A percentile compares a stretch with the other conserved stretches of the same genome.
These are phyloP conservation scores for Elgaria multicarinata DNA, from an alignment of 2,113 vertebrate genomes.

Conservation along the genomic window DNA sequence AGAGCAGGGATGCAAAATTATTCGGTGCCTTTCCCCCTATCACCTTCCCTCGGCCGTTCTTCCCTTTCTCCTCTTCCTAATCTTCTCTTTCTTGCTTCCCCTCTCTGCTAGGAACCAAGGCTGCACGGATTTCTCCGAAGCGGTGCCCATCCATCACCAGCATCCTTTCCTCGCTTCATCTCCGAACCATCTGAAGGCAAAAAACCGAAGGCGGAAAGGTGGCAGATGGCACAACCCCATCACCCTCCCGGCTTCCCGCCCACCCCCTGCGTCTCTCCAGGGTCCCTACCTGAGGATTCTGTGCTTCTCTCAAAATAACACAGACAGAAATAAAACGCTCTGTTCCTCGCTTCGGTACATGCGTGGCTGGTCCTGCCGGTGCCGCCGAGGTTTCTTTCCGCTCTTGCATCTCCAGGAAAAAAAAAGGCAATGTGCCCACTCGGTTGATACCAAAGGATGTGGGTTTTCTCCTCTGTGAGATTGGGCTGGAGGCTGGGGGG, in stretches of 20 bases:
- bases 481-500: no score
- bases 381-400: background rate
- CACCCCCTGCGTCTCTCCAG: background rate
- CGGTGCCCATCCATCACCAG: background rate
- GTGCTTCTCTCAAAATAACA: background rate
- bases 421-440: background rate
- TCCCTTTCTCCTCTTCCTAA: constrained; percentile 10
- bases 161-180: background rate
- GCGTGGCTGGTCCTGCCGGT: background rate
- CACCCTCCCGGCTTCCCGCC: no score
- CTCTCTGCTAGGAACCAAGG: constrained; percentile 32
- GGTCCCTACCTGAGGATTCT: background rate
- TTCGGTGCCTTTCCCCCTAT: background rate
- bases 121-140: constrained; percentile 39
- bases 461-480: background rate
- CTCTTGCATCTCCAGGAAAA: background rate
- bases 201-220: background rate
- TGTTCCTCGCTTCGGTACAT: no score
- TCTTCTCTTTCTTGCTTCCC: background rate
- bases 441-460: no score
- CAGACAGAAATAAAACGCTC: background rate
- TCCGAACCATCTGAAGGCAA: background rate
- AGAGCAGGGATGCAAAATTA: background rate
- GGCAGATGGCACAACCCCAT: background rate
- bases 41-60: background rate